These are phyloP conservation scores for Anguilla pacifica DNA, from an alignment of 2,797 vertebrate genomes.

Conservation along the genomic window DNA sequence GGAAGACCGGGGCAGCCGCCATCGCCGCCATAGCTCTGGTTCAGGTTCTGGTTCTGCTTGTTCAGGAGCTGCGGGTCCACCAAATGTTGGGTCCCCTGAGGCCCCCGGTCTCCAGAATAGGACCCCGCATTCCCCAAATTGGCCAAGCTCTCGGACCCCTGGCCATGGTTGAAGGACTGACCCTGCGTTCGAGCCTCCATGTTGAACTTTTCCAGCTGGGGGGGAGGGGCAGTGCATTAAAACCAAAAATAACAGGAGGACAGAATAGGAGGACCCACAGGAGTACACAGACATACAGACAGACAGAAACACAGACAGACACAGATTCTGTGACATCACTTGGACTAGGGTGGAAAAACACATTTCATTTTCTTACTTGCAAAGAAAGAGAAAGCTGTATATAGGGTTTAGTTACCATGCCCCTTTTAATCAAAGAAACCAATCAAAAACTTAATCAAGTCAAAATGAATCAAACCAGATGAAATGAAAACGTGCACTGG, in stretches of 20 bases:
- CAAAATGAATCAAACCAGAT: too few relatives aligned
- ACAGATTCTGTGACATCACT: neutral
- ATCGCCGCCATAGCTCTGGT: conserved; percentile 33
- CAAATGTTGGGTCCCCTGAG: conserved; percentile 45
- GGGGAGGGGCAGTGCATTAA: neutral
- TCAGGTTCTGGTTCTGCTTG: conserved; percentile 58
- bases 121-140: conserved; percentile 48
- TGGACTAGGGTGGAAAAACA: neutral
- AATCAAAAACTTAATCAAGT: too few relatives aligned
- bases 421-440: too few relatives aligned
- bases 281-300: neutral
- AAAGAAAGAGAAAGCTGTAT: too few relatives aligned
- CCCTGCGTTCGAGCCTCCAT: conserved; percentile 52
- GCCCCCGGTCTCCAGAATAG: neutral
- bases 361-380: too few relatives aligned
- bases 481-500: too few relatives aligned
- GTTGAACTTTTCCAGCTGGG: conserved; percentile 68
- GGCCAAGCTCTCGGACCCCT: neutral
- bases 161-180: conserved; percentile 50
- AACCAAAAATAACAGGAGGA: neutral
- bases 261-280: neutral
- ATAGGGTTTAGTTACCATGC: too few relatives aligned
- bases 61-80: conserved; percentile 48
- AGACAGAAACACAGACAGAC: neutral
- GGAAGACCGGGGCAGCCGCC: conserved; percentile 63